Evolutionary conservation across 2,888 invertebrate genomes (phyloP).

Genomic region (Octodonta nipae): DNA sequence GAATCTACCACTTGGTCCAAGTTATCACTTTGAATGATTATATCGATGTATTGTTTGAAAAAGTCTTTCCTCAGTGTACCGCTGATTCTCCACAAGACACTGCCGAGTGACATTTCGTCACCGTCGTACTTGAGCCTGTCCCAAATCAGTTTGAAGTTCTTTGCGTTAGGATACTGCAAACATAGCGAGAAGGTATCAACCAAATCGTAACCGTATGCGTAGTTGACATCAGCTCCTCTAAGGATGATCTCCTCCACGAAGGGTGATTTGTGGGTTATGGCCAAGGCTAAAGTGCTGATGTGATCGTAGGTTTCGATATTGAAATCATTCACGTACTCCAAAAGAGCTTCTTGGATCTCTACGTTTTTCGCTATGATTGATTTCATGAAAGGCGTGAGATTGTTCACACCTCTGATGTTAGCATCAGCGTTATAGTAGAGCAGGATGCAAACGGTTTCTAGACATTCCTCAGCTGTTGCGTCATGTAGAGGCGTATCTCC

Average conservation of each 20-base stretch:
- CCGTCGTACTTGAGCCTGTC: conserved; percentile 17
- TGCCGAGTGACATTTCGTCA: conserved; percentile 14
- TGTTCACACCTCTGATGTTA: conserved; percentile 14
- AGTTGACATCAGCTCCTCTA: conserved; percentile 21
- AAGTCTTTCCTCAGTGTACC: conserved; percentile 13
- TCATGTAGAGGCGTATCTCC: conserved; percentile 22
- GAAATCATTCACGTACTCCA: conserved; percentile 22
- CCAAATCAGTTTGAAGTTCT: conserved; percentile 19
- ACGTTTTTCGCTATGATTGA: conserved; percentile 15
- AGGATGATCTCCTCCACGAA: conserved; percentile 19
- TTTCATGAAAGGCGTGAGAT: conserved; percentile 22
- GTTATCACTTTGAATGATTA: conserved; percentile 19
- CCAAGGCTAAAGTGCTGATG: conserved; percentile 17
- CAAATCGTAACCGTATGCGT: conserved; percentile 13
- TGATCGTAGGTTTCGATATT: conserved; percentile 17
- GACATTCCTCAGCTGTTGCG: conserved; percentile 16
- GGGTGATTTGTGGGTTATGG: conserved; percentile 16
- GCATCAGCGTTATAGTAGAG: conserved; percentile 24
- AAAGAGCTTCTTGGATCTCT: conserved; percentile 16
- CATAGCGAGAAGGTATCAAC: conserved; percentile 16
- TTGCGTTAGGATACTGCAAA: conserved; percentile 14
- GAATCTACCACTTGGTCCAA: conserved; percentile 15
- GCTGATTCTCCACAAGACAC: conserved; percentile 14
- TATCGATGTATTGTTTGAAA: conserved; percentile 15
- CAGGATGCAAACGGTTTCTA: conserved; percentile 23